Base-by-base conservation (phyloP, 2,797 vertebrate species). In the Spea hammondii region DNA sequence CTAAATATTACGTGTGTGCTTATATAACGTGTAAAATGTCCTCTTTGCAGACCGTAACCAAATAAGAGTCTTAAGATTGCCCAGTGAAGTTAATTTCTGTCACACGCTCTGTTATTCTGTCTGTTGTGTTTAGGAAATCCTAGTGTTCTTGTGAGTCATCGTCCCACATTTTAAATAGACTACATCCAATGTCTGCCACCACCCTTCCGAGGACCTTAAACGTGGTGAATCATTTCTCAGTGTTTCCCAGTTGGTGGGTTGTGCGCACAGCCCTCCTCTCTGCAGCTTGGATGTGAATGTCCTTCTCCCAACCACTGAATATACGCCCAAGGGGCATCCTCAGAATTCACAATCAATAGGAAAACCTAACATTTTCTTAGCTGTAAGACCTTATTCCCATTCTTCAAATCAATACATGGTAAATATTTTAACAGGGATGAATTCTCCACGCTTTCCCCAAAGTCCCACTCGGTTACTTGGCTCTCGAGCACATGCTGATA, bases 91-190 rank as follows among this genome's bases (percentile, higher is more conserved):
- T 32, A 46, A 6, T 57, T 9, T 57, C n/a, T 57, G n/a, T 12
- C 55, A 57, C n/a, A 13, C 11, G 32, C 64, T 78, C 13, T 17
- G 69, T 80, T 84, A 70, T 60, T 83, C 78, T 57, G 12, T 77
- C 13, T 77, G 44, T 72, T 82, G 70, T 78, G 84, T 70, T 86
- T 86, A 83, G 87, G 89, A 91, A 85, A 78, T 76, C 83, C 84
- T 83, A 74, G 45, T 84, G 72, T 65, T 83, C 44, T 47, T 80
- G 64, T 93, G 91, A 92, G 83, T 92, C 91, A 92, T 86, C 79
- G 70, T 62, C 84, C 83, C 84, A 81, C 51, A 84, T 89, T 91
- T 89, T 87, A 88, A 89, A 88, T 90, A 90, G 85, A 62, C 85
- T 84, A 71, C 81, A 70, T 85, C 83, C 78, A 83, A 60, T 87